Evolutionary conservation across 2,797 vertebrate species (phyloP).

Genomic region (Lutjanus argentimaculatus): DNA sequence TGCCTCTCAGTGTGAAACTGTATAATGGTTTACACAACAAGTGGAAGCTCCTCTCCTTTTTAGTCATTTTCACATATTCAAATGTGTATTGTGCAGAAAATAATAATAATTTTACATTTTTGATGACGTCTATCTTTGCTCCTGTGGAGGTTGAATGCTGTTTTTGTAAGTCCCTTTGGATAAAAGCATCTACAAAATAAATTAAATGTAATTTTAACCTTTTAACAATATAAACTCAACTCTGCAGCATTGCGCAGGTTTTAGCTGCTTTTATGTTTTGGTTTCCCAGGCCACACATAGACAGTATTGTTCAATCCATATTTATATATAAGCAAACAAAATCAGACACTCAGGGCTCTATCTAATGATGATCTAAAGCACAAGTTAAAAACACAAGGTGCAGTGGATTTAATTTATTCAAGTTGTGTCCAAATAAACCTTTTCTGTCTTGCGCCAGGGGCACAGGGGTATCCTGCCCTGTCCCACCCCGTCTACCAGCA

Average conservation of each 20-base stretch:
- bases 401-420: too few relatives aligned
- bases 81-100: constrained; percentile 18
- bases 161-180: background rate
- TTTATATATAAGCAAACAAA: too few relatives aligned
- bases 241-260: background rate
- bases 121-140: background rate
- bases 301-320: too few relatives aligned
- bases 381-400: too few relatives aligned
- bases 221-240: background rate
- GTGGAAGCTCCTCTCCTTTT: constrained; percentile 54
- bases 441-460: too few relatives aligned
- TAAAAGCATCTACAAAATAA: background rate
- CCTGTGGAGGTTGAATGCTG: background rate
- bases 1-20: constrained; percentile 66
- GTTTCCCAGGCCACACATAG: background rate
- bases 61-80: constrained; percentile 30
- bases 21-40: constrained; percentile 78
- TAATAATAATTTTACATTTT: background rate
- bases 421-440: too few relatives aligned
- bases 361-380: too few relatives aligned
- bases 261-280: background rate
- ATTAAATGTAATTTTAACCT: background rate
- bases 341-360: too few relatives aligned
- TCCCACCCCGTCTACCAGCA: too few relatives aligned
- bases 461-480: too few relatives aligned